Percentiles rank a stretch among this genome's conserved stretches.
These are phyloP conservation scores for Parauchenoglanis ngamensis DNA, from an alignment of 2,797 vertebrate genomes.

Conservation along the genomic window DNA sequence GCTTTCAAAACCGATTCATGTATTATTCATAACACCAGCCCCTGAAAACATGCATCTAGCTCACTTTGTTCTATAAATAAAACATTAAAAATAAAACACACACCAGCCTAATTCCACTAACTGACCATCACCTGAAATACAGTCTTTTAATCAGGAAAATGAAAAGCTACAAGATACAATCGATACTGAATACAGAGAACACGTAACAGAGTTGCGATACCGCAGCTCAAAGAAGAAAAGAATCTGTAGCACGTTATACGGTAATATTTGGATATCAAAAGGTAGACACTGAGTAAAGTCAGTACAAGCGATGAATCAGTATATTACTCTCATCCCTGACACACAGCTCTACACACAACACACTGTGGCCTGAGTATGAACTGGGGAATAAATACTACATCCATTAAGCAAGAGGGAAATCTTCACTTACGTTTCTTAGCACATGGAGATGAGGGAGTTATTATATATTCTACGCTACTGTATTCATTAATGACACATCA, in stretches of 20 bases:
- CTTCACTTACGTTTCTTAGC: background rate
- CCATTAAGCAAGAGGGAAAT: background rate
- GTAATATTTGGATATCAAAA: background rate
- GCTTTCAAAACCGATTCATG: slow-evolving; percentile 64
- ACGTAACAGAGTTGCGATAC: background rate
- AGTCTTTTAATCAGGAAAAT: background rate
- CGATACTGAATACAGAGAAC: background rate
- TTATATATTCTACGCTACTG: background rate
- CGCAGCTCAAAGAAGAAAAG: background rate
- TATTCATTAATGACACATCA: background rate
- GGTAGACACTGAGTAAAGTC: background rate
- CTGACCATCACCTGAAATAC: slow-evolving; percentile 33
- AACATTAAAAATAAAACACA: slow-evolving; percentile 63
- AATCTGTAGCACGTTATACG: background rate
- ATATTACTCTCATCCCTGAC: background rate
- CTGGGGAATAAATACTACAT: background rate
- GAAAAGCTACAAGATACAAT: background rate
- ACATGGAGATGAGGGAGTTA: background rate
- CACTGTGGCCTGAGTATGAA: background rate
- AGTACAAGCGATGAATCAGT: background rate
- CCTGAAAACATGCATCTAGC: slow-evolving; percentile 64
- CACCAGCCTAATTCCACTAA: slow-evolving; percentile 51
- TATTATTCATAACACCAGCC: slow-evolving; percentile 69
- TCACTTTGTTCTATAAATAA: slow-evolving; percentile 80
- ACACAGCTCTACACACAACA: background rate